Evolutionary conservation across 2,113 vertebrate species (phyloP), one percentile per base, ranked within the genome.

Genomic region (Leptodactylus fuscus): DNA sequence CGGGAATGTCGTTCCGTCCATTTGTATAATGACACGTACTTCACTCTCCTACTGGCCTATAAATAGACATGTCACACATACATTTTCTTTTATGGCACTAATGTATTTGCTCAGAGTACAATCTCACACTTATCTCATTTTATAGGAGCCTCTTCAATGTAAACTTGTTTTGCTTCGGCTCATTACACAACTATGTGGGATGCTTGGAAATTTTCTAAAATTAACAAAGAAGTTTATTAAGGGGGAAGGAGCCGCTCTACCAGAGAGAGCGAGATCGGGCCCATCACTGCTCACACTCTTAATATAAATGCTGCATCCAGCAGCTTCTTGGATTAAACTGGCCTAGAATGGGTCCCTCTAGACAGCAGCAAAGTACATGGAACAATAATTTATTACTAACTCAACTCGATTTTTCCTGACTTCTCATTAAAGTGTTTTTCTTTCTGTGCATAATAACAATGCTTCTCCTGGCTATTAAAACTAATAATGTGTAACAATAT

Each of bases 301-400:
- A 71, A 85, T 80, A 80, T 29, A 85, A 85, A 58, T 38, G 83
- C 83, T 44, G 83, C 24, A 77, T 85, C 83, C 83, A 85, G 83
- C 83, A 85, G 83, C 83, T 85, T 85, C 76, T 85, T 71, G 60
- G 75, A 85, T 85, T 85, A 85, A 85, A 80, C 62, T 22, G 83
- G 83, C 62, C 83, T 41, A n/a, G 75, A 85, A 85, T 85, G 44
- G 62, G 44, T 85, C 83, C 75, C 83, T 58, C 46, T 32, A 79
- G 83, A 80, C 83, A 11, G 29, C 60, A 16, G 83, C 75, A 79
- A 80, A 85, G 83, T 70, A 79, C 46, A 67, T 41, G 46, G 24
- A 79, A 85, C 46, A 69, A 70, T 41, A 53, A 85, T 85, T 85
- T 85, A 85, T 85, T 79, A 85, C 83, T 58, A 85, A 79, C 46